Evolutionary conservation across 2,797 vertebrate genomes (phyloP).

Genomic region (Tamandua tetradactyla): DNA sequence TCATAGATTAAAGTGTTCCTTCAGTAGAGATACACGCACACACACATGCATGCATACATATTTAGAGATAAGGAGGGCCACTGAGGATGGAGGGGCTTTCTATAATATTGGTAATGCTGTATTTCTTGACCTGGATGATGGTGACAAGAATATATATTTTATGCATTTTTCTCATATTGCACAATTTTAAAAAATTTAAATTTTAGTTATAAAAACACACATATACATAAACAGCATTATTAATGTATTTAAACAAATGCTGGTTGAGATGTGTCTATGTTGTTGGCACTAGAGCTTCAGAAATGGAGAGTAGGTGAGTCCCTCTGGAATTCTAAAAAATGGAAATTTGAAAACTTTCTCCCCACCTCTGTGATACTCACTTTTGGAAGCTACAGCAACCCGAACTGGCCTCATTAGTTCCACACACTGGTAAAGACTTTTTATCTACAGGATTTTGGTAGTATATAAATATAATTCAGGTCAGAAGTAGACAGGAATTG

Average conservation of each 20-base stretch:
- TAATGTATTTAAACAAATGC: neutral
- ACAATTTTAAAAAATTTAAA: neutral
- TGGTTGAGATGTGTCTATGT: neutral
- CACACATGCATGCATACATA: neutral
- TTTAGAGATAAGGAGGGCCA: neutral
- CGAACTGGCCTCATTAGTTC: neutral
- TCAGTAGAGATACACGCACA: neutral
- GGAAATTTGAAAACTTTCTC: neutral
- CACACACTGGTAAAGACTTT: neutral
- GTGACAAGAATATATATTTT: neutral
- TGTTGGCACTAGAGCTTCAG: neutral
- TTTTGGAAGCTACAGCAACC: neutral
- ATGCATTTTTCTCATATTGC: neutral
- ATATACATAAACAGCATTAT: neutral
- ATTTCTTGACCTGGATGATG: neutral
- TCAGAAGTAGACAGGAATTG: neutral
- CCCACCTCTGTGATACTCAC: neutral
- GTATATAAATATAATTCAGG: neutral
- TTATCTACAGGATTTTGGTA: neutral
- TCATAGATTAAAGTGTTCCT: neutral
- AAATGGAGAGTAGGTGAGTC: neutral
- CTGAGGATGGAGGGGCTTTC: neutral
- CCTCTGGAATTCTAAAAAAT: neutral
- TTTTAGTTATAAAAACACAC: constrained; percentile 2
- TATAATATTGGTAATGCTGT: neutral